Evolutionary conservation across 2,888 invertebrate genomes (phyloP).

Genomic region (Timema podura): DNA sequence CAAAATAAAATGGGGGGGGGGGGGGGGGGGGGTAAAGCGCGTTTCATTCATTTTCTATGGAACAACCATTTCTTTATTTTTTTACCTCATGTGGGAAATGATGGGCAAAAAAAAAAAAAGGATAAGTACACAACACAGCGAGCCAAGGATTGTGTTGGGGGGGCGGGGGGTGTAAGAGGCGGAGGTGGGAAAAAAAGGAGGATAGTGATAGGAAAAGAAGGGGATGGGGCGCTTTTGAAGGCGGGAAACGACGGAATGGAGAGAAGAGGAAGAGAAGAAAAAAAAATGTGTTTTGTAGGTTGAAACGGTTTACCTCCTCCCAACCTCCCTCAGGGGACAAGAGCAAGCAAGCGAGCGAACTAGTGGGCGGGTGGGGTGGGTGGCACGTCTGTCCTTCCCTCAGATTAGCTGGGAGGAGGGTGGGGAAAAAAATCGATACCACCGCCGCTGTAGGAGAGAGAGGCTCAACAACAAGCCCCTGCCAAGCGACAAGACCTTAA

Average conservation of each 20-base stretch:
- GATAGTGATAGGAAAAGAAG: not conserved
- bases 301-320: conserved; percentile 30
- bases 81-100: no score
- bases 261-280: conserved; percentile 7
- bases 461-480: no score
- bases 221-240: not conserved
- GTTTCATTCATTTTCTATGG: no score
- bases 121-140: no score
- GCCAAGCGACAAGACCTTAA: no score
- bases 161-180: no score
- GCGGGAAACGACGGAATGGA: not conserved
- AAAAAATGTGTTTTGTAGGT: conserved; percentile 29
- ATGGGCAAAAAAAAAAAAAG: no score
- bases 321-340: not conserved
- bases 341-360: conserved; percentile 16
- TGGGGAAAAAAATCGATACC: conserved; percentile 46
- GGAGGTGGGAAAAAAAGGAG: not conserved
- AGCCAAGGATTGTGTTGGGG: no score
- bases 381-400: conserved; percentile 38
- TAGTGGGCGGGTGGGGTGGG: conserved; percentile 15
- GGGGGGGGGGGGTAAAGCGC: no score
- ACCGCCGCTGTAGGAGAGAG: conserved; percentile 38
- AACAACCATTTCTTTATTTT: no score
- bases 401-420: conserved; percentile 43
- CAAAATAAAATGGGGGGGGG: no score